A percentile compares a stretch with the other conserved stretches of the same genome.
phyloP scores from a whole-genome alignment of 2,888 invertebrate species.

The Erebia epiphron region DNA sequence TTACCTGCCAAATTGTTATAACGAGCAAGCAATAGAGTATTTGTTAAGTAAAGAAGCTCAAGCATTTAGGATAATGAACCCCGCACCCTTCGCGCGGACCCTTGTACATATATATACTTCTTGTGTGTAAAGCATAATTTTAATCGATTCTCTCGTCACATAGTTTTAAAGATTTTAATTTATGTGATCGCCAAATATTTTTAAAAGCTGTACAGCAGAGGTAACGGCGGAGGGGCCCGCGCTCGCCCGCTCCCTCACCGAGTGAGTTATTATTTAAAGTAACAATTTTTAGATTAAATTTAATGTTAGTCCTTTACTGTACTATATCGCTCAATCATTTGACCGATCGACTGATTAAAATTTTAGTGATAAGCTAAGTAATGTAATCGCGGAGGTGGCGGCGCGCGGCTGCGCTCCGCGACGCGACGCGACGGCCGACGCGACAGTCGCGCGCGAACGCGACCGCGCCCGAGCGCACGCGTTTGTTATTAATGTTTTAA shows the following conservation, averaged over 20 bases:
- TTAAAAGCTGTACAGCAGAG: conserved; percentile 77
- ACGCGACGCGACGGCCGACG: conserved; percentile 38
- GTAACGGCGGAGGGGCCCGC: conserved; percentile 55
- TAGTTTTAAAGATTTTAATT: conserved; percentile 81
- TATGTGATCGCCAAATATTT: conserved; percentile 82
- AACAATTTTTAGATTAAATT: conserved; percentile 82
- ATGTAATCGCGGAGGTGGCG: conserved; percentile 56
- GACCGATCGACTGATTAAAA: conserved; percentile 84
- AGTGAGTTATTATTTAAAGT: conserved; percentile 82
- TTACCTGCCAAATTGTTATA: conserved; percentile 79
- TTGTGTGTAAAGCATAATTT: conserved; percentile 82
- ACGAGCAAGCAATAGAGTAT: conserved; percentile 72
- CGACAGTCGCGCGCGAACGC: conserved; percentile 55
- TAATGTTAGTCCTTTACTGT: conserved; percentile 83
- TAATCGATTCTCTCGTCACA: conserved; percentile 81
- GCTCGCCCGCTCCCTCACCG: conserved; percentile 62
- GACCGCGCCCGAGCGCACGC: conserved; percentile 44
- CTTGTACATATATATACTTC: conserved; percentile 73
- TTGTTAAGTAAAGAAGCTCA: conserved; percentile 77
- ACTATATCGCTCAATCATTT: conserved; percentile 83
- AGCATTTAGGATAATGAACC: conserved; percentile 72
- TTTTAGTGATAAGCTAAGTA: conserved; percentile 83
- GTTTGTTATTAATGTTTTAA: conserved; percentile 76
- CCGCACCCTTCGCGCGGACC: conserved; percentile 69
- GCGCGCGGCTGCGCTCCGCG: conserved; percentile 20